phyloP scores from a whole-genome alignment of 1,140 invertebrate species.

The Campoletis sonorensis region DNA sequence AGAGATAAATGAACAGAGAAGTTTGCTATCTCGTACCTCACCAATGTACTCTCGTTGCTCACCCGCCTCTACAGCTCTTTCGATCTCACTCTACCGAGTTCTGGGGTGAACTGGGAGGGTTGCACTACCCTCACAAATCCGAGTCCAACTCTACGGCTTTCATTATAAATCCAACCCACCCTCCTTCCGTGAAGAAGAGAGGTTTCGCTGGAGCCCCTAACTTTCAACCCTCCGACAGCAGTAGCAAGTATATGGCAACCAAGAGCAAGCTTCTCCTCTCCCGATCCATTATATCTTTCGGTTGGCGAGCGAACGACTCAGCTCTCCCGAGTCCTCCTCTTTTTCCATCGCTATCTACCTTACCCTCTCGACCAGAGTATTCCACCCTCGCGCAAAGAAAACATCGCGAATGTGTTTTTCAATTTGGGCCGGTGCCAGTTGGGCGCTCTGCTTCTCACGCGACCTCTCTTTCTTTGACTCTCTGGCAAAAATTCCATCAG shows the following conservation, averaged over 20 bases:
- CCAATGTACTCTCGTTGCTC: conserved; percentile 44
- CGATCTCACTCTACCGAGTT: conserved; percentile 6
- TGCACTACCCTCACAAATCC: conserved; percentile 72
- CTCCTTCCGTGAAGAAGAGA: conserved; percentile 41
- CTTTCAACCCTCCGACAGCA: conserved; percentile 67
- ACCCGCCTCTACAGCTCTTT: conserved; percentile 39
- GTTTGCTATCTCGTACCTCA: conserved; percentile 56
- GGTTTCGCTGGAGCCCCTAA: conserved; percentile 67
- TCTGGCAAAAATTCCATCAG: conserved; percentile 42
- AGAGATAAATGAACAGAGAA: background rate
- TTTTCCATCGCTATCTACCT: conserved; percentile 39
- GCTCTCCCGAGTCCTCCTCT: conserved; percentile 36
- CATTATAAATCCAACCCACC: conserved; percentile 75
- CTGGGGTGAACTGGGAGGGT: conserved; percentile 47
- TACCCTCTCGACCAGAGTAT: conserved; percentile 38
- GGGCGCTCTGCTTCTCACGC: conserved; percentile 55
- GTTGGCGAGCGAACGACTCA: conserved; percentile 48
- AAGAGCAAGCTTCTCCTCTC: conserved; percentile 57
- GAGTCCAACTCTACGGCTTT: conserved; percentile 73
- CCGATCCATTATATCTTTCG: conserved; percentile 73
- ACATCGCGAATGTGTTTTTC: conserved; percentile 69
- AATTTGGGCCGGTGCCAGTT: conserved; percentile 67
- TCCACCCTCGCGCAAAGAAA: conserved; percentile 64
- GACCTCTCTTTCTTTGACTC: conserved; percentile 27
- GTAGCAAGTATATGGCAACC: conserved; percentile 24